Base-by-base conservation (phyloP, 2,113 vertebrate species). In the Mesoclemmys tuberculata region DNA sequence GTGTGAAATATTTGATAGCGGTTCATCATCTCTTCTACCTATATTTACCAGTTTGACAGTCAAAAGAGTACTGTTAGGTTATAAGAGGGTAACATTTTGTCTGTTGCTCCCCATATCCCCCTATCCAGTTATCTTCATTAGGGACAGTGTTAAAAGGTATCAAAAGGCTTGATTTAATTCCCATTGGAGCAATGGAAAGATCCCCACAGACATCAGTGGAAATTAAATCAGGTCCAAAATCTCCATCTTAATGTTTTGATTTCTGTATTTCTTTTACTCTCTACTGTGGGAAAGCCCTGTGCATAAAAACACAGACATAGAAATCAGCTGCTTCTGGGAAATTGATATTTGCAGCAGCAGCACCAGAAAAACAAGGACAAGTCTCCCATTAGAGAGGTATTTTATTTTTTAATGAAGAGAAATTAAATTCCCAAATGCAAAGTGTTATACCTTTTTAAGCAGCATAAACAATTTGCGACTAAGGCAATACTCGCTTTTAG, bases 111-210 rank as follows among this genome's bases (percentile, higher is more conserved):
- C 90, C 90, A 0, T 0, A 52, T 87, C 79, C 92, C 79, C 51
- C 79, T 78, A 49, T 52, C 88, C 84, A 87, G 64, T 86, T 83
- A 79, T 80, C 92, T 58, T 83, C 55, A 93, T 89, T 44, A 80
- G 84, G n/a, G 88, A 3, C 46, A 83, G 29, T 75, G 10, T 87
- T 61, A 88, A 85, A 91, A 91, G 41, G 5, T 94, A 93, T 8
- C 71, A 83, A 96, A 75, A 93, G 16, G 88, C 26, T 80, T 89
- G 90, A 92, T 85, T 55, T 54, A 88, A 19, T 41, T 90, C 35
- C 54, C 26, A 87, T 18, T 0, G 1, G 92, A 92, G 61, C 55
- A 49, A 81, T 52, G 87, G 88, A 89, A 87, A 81, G 41, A 41
- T 38, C 11, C 16, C 41, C 24, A 93, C 12, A 38, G 86, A 81